A percentile compares a stretch with the other conserved stretches of the same genome.
These are phyloP conservation scores for Megathymus violae DNA, from an alignment of 1,140 invertebrate species.

Conservation along the genomic window DNA sequence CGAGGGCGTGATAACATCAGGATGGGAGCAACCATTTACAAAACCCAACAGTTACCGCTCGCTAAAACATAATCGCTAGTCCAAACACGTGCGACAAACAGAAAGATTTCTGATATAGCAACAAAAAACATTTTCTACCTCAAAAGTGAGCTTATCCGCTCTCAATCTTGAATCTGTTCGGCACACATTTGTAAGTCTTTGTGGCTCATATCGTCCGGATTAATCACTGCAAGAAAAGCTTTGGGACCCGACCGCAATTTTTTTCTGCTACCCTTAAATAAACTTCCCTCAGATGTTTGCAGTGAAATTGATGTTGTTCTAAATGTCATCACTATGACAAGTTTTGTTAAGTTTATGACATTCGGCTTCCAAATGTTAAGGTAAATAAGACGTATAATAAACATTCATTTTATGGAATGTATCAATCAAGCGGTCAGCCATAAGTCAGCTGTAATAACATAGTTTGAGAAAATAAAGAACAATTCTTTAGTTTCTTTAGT, in stretches of 20 bases:
- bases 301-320: conserved; percentile 43
- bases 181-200: conserved; percentile 76
- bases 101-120: conserved; percentile 64
- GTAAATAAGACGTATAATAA: conserved; percentile 18
- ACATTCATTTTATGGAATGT: conserved; percentile 13
- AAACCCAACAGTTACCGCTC: conserved; percentile 22
- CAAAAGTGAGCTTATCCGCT: conserved; percentile 75
- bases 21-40: conserved; percentile 27
- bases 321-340: conserved; percentile 30
- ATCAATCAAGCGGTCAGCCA: not conserved
- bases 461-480: not conserved
- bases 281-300: conserved; percentile 57
- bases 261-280: conserved; percentile 59
- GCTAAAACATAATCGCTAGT: conserved; percentile 62
- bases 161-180: conserved; percentile 76
- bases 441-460: conserved; percentile 19
- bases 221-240: conserved; percentile 71
- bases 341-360: conserved; percentile 25
- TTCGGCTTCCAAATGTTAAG: not conserved
- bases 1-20: conserved; percentile 27
- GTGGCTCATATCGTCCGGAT: conserved; percentile 73
- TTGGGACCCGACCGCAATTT: conserved; percentile 64
- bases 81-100: conserved; percentile 70
- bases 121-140: conserved; percentile 68
- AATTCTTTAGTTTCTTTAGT: not conserved